Percentiles rank a stretch among this genome's conserved stretches.
Conservation (phyloP, 2,113 vertebrate genomes). For the Myanophis thanlyinensis region DNA sequence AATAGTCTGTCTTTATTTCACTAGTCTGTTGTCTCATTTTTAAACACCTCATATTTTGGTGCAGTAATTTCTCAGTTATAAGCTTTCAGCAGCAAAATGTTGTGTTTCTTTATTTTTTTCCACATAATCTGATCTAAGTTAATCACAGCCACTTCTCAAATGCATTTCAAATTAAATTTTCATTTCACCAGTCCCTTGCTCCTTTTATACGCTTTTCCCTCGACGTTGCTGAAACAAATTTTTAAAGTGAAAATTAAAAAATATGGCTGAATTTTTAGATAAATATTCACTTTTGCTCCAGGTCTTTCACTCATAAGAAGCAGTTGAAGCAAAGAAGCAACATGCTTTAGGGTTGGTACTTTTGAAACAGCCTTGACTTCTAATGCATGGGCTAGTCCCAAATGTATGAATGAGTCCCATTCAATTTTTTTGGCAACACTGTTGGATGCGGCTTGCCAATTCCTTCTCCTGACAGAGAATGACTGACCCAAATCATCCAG, state of each 20-base stretch:
- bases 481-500: neutral
- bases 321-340: neutral
- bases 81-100: neutral
- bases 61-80: neutral
- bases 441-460: neutral
- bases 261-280: neutral
- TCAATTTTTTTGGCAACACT: neutral
- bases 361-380: neutral
- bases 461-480: neutral
- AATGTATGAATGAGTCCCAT: neutral
- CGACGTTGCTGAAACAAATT: neutral
- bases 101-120: neutral
- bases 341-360: neutral
- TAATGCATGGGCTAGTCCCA: neutral
- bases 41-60: neutral
- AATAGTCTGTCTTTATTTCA: neutral
- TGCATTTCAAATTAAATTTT: neutral
- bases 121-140: neutral
- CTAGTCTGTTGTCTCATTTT: neutral
- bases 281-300: neutral
- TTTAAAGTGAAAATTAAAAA: neutral
- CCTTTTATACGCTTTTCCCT: neutral
- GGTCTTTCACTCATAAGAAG: no score
- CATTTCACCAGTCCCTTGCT: neutral
- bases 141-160: neutral